A percentile compares a stretch with the other conserved stretches of the same genome.
Evolutionary conservation across 1,140 invertebrate species (phyloP).

Genomic region (Nomia melanderi): DNA sequence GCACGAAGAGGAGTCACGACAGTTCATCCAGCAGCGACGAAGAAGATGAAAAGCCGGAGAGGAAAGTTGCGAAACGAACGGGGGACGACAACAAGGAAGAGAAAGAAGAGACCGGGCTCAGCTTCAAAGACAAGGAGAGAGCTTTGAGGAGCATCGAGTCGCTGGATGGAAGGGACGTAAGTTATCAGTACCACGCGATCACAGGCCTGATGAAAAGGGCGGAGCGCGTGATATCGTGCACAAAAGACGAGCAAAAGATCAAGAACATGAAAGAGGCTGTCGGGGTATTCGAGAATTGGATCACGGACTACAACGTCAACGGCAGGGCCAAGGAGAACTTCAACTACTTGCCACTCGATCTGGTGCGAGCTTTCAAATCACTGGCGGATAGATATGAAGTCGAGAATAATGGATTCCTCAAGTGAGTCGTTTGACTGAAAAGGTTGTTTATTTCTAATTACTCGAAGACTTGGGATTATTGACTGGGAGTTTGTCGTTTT

Average conservation of each 20-base stretch:
- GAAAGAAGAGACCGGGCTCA: constrained; percentile 44
- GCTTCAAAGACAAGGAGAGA: constrained; percentile 67
- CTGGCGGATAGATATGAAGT: constrained; percentile 71
- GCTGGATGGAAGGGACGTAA: constrained; percentile 62
- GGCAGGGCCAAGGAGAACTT: constrained; percentile 74
- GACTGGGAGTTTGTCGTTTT: background rate
- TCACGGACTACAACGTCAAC: constrained; percentile 75
- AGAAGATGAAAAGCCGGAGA: constrained; percentile 46
- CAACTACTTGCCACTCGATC: constrained; percentile 72
- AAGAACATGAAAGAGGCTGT: constrained; percentile 73
- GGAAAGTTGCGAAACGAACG: constrained; percentile 37
- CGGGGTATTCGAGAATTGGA: constrained; percentile 74
- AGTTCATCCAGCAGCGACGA: constrained; percentile 27
- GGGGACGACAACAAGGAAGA: constrained; percentile 28
- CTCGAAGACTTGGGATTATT: background rate
- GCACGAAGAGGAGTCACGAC: constrained; percentile 37
- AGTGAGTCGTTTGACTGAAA: too few relatives aligned
- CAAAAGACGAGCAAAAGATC: constrained; percentile 70
- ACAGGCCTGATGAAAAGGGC: constrained; percentile 64
- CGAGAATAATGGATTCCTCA: constrained; percentile 67
- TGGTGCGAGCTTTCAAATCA: constrained; percentile 68
- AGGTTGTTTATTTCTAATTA: too few relatives aligned
- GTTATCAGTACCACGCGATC: constrained; percentile 67
- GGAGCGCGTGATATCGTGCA: constrained; percentile 66
- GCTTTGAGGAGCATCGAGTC: constrained; percentile 62